Percentiles rank a stretch among this genome's conserved stretches.
Evolutionary conservation across 2,113 vertebrate species (phyloP).

Genomic region (Tauraco erythrolophus): DNA sequence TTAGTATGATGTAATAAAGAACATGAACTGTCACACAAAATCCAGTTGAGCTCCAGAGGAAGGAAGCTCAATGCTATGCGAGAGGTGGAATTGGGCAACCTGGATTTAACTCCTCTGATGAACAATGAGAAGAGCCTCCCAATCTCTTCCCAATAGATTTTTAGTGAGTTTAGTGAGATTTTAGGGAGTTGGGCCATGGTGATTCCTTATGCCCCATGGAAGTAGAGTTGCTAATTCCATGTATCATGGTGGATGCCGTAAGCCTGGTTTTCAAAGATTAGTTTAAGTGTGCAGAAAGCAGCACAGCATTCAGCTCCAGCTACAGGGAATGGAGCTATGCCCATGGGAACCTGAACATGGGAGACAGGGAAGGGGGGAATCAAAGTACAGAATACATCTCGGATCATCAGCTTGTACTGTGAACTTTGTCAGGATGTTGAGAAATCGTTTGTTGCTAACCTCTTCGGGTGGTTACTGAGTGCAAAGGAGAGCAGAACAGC

Average conservation of each 20-base stretch:
- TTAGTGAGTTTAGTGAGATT: no score
- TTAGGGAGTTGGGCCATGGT: background rate
- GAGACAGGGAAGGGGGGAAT: background rate
- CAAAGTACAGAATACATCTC: slow-evolving; percentile 51
- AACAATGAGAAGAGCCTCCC: background rate
- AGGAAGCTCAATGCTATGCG: accelerated
- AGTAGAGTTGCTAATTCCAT: background rate
- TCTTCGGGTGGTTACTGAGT: background rate
- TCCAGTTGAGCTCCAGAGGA: background rate
- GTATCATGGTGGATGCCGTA: background rate
- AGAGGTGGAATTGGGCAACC: background rate
- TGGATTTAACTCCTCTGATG: background rate
- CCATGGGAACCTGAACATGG: background rate
- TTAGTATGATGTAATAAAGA: background rate
- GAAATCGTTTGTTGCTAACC: background rate
- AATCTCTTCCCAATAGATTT: accelerated
- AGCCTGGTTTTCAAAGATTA: background rate
- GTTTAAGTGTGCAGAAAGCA: background rate
- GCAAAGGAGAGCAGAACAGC: background rate
- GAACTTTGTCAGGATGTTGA: slow-evolving; percentile 42
- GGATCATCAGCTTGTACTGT: slow-evolving; percentile 33
- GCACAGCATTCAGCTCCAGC: background rate
- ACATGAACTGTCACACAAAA: accelerated
- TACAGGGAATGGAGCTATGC: background rate
- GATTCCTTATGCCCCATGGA: background rate